Evolutionary conservation across 30 jellyfish, hydroid and myxozoan species (phyloP).

Genomic region (Clytia hemisphaerica): DNA sequence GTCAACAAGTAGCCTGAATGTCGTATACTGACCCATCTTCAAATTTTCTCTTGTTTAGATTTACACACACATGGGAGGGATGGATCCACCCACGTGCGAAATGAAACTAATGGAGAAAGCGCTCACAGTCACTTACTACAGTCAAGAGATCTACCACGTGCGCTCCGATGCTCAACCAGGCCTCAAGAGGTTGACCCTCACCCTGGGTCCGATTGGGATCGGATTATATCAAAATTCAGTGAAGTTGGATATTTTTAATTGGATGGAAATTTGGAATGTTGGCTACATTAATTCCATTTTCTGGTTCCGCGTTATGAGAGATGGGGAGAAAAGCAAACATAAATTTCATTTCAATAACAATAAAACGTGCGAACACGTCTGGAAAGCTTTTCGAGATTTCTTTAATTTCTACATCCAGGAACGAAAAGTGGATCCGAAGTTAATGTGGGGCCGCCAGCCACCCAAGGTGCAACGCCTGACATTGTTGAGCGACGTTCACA

Average conservation of each 20-base stretch:
- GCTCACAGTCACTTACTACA: conserved; percentile 37
- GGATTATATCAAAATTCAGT: conserved; percentile 41
- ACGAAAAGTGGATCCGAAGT: conserved; percentile 69
- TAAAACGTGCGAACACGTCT: conserved; percentile 49
- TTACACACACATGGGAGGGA: conserved; percentile 48
- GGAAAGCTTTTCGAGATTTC: conserved; percentile 52
- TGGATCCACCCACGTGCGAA: conserved; percentile 61
- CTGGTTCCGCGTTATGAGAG: conserved; percentile 79
- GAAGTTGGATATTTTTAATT: conserved; percentile 51
- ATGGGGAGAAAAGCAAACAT: conserved; percentile 78
- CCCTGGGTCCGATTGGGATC: conserved; percentile 70
- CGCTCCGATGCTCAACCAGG: conserved; percentile 87
- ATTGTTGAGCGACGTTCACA: conserved; percentile 40
- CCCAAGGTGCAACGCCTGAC: conserved; percentile 65
- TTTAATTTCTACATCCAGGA: conserved; percentile 69
- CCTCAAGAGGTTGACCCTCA: conserved; percentile 26
- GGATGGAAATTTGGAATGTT: conserved; percentile 91
- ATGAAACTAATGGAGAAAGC: conserved; percentile 59
- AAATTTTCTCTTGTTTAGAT: conserved; percentile 31
- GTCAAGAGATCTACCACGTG: conserved; percentile 62
- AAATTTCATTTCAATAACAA: conserved; percentile 39
- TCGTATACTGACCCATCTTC: background rate
- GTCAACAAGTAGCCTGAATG: background rate
- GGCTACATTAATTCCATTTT: conserved; percentile 53
- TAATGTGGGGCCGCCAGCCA: conserved; percentile 86